Evolutionary conservation across 2,888 invertebrate species (phyloP).

Genomic region (Gryllus longicercus): DNA sequence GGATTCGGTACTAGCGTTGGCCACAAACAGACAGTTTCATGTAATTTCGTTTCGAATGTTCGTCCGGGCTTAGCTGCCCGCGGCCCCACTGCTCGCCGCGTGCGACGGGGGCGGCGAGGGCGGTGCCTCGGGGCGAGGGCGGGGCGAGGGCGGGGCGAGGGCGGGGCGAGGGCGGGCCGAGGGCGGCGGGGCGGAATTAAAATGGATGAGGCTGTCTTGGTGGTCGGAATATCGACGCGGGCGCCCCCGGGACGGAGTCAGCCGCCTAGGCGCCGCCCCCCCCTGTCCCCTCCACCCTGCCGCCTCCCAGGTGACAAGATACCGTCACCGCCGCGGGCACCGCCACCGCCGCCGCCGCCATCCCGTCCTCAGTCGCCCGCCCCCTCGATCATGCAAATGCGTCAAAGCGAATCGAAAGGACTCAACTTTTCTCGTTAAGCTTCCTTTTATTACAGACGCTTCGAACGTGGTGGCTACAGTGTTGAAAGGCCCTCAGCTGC

Average conservation of each 20-base stretch:
- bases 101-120: too few relatives aligned
- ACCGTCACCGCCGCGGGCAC: neutral
- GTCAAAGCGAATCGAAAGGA: conserved; percentile 17
- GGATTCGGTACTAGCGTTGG: too few relatives aligned
- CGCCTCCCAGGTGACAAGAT: neutral
- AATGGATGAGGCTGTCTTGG: conserved; percentile 17
- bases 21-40: too few relatives aligned
- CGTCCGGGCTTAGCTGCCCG: too few relatives aligned
- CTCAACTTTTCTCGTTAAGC: conserved; percentile 17
- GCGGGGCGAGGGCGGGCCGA: neutral
- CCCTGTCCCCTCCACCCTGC: neutral
- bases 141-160: too few relatives aligned
- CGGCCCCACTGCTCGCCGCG: too few relatives aligned
- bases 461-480: neutral
- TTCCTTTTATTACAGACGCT: neutral
- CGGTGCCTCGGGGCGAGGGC: neutral
- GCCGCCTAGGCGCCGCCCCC: neutral
- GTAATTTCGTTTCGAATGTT: too few relatives aligned
- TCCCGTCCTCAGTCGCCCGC: neutral
- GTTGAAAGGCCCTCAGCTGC: neutral
- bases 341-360: neutral
- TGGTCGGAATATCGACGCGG: neutral
- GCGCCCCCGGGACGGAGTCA: neutral
- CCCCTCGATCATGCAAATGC: conserved; percentile 6
- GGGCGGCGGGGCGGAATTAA: neutral